Base-by-base conservation (phyloP, 1,140 invertebrate species). In the Drosophila obscura region DNA sequence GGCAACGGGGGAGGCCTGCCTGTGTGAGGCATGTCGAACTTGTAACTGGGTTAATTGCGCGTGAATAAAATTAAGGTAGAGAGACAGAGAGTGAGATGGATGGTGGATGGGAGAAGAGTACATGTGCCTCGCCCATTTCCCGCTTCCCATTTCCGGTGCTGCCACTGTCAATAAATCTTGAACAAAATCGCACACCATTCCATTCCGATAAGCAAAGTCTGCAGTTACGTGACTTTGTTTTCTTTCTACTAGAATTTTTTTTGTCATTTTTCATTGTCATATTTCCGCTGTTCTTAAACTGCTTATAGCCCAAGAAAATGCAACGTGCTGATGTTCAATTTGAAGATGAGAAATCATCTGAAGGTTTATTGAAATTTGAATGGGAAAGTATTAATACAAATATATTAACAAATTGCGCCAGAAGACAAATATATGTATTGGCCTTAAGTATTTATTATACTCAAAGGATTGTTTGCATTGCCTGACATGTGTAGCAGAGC, bases 1-100 rank as follows among this genome's bases (percentile, higher is more conserved):
- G 31, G 31, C 0, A 35, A 35, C 9, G 53, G 39, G 24, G 11
- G 67, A 58, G 51, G 61, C 66, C 73, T 81, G 73, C 41, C 52
- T 53, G 69, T 82, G 69, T 79, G 82, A 75, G 83, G 83, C 83
- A 88, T 88, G 83, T 83, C 79, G 80, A 87, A 88, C 82, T 87
- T 85, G 78, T 87, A 85, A 85, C 82, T 85, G 82, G 82, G 82
- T 85, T 85, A 85, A 88, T 87, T 87, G 82, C 82, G 82, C 82
- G 79, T 87, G 77, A 74, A 85, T 52, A 74, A 80, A 71, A 82
- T 76, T 73, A 72, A 88, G 83, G 83, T 69, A 77, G 61, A 46
- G 35, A 64, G 39, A 53, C 57, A 43, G n/a, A 56, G 46, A 28
- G 35, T 39, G 44, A 56, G 26, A 35, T 16, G 6, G 26, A 35